Percentiles rank a stretch among this genome's conserved stretches.
phyloP scores from a whole-genome alignment of 2,888 invertebrate genomes.

The Dioctria linearis region DNA sequence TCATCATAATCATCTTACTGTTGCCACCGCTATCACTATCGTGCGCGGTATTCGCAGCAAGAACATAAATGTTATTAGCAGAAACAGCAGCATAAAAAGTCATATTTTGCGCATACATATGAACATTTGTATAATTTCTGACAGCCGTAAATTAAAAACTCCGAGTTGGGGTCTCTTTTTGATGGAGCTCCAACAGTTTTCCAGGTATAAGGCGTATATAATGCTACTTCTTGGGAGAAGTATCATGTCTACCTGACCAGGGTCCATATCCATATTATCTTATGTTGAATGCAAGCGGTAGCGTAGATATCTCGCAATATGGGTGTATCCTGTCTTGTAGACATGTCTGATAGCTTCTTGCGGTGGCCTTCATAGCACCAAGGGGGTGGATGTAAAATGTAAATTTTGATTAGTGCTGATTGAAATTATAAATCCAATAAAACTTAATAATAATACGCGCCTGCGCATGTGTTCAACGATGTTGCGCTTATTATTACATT shows the following conservation, averaged over 20 bases:
- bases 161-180: conserved; percentile 40
- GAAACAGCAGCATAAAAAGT: conserved; percentile 57
- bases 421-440: conserved; percentile 55
- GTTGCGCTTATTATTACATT: conserved; percentile 35
- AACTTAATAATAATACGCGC: conserved; percentile 55
- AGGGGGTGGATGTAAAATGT: conserved; percentile 56
- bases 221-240: conserved; percentile 35
- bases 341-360: conserved; percentile 54
- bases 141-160: conserved; percentile 59
- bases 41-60: conserved; percentile 30
- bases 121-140: conserved; percentile 58
- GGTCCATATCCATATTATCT: not conserved
- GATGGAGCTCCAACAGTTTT: conserved; percentile 50
- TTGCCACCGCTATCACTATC: conserved; percentile 24
- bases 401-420: conserved; percentile 57
- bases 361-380: conserved; percentile 41
- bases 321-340: conserved; percentile 54
- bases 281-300: conserved; percentile 7
- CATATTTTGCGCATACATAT: conserved; percentile 58
- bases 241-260: conserved; percentile 40
- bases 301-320: conserved; percentile 47
- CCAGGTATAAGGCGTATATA: conserved; percentile 31
- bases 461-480: conserved; percentile 34
- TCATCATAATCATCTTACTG: conserved; percentile 46
- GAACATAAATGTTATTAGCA: conserved; percentile 39